Conservation (phyloP, 2,888 invertebrate species). For the Podotricha telesiphe region DNA sequence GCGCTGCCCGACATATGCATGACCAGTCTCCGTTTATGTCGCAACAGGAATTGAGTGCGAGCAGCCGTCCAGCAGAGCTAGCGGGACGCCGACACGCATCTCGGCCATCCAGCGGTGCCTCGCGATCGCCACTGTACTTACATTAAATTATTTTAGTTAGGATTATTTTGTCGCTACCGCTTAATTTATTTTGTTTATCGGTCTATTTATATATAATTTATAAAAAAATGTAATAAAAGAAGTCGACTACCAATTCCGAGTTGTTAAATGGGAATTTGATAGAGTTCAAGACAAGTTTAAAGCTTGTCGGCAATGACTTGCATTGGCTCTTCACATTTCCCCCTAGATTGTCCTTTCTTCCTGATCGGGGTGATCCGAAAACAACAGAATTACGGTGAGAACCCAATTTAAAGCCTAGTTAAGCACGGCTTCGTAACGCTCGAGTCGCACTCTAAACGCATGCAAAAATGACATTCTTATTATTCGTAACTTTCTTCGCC, state of each 20-base stretch:
- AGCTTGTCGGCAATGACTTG: slow-evolving; percentile 53
- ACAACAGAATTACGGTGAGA: slow-evolving; percentile 81
- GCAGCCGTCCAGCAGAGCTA: slow-evolving; percentile 76
- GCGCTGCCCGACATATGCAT: slow-evolving; percentile 82
- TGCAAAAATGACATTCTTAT: slow-evolving; percentile 60
- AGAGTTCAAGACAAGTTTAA: slow-evolving; percentile 57
- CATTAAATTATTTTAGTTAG: slow-evolving; percentile 79
- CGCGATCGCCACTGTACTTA: slow-evolving; percentile 77
- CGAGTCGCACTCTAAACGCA: slow-evolving; percentile 76
- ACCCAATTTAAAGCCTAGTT: slow-evolving; percentile 73
- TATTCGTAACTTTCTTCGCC: slow-evolving; percentile 75
- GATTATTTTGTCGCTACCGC: slow-evolving; percentile 82
- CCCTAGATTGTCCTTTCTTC: slow-evolving; percentile 62
- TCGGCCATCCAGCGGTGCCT: slow-evolving; percentile 78
- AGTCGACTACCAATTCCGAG: slow-evolving; percentile 78
- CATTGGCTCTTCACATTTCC: slow-evolving; percentile 64
- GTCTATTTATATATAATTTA: slow-evolving; percentile 75
- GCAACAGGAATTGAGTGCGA: slow-evolving; percentile 81
- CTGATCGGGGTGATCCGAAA: slow-evolving; percentile 72
- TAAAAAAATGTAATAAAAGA: slow-evolving; percentile 73
- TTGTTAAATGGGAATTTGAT: slow-evolving; percentile 68
- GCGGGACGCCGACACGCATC: slow-evolving; percentile 77
- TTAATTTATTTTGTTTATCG: slow-evolving; percentile 83
- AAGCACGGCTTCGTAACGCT: slow-evolving; percentile 79
- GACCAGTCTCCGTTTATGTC: slow-evolving; percentile 84